Evolutionary conservation across 1,140 invertebrate species (phyloP), one percentile per base, ranked within the genome.

Genomic region (Pseudoatta argentina): DNA sequence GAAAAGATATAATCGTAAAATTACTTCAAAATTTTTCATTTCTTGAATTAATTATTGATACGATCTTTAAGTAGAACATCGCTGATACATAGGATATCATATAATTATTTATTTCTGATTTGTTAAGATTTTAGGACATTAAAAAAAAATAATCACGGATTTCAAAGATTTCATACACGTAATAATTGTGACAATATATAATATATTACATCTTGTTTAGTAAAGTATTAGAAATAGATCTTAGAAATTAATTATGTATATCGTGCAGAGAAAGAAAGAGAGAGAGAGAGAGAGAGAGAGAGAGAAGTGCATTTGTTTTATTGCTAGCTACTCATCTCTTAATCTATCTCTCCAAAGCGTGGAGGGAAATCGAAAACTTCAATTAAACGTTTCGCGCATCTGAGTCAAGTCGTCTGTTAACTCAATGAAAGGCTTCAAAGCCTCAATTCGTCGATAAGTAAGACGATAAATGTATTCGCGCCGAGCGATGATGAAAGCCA

Each of bases 401-500:
- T 27, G 21, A 73, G 24, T 7, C 44, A 61, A 75, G 69, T 24
- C 53, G 55, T 14, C 44, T 73, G 18, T 73, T 73, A 18, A 24
- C 44, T 61, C 55, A 63, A 51, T 61, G 67, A 61, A 73, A 73
- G 21, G 55, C n/a, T 82, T 5, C 8, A 12, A 66, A 44, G 64
- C 21, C 34, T 72, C 69, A 44, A 83, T 73, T 83, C 79, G 18
- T 72, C 67, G 69, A 83, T 83, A 83, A 81, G 39, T 39, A 55
- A 61, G 69, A 72, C 79, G 79, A 83, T 83, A 83, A 83, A 83
- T 75, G 55, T 75, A 83, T 81, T 64, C 71, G 51, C 59, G 57
- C 61, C 83, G 51, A 72, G 79, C 88, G 53, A 78, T 86, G 87
- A 89, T 76, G 73, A 72, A 86, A 88, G 83, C 51, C 71, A 69